Evolutionary conservation across 2,888 invertebrate species (phyloP), one percentile per base, ranked within the genome.

Genomic region (Pocota personata): DNA sequence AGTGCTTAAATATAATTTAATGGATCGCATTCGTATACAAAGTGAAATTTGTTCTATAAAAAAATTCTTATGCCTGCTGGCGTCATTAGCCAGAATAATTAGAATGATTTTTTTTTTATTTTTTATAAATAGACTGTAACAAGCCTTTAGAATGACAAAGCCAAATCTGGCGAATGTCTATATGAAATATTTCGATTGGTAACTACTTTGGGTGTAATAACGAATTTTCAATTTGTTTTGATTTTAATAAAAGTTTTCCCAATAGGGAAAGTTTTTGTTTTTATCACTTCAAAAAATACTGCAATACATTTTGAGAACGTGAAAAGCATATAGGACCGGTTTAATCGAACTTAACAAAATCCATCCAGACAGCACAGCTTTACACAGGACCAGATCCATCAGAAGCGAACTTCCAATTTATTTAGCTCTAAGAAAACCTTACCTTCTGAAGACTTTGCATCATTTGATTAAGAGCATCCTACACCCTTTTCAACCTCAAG

Each of bases 231-330:
- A 4, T 30, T 55, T 30, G 8, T 32, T 32, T 30, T 1, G 2
- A n/a, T 32, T 32, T 30, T 1, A 4, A n/a, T 21, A 24, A 35
- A 58, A 57, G 2, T 43, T 50, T 48, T 64, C 21, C 27, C 46
- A 30, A 4, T 8, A 2, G n/a, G 16, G 50, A 16, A 21, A 40
- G 14, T 0, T 21, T 72, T 27, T 14, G 24, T 12, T 50, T 75
- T 71, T 55, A 72, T 21, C 37, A 30, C 86, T 32, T 62, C 21
- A 0, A 48, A 6, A 82, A 72, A 66, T 72, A 58, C 55, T 43
- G 24, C 12, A 82, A 82, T 30, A 40, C 82, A 86, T 86, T 77
- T 82, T 86, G 82, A 86, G 86, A 86, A 86, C 76, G 80, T 55
- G 72, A 35, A 27, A 86, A 71, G 76, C 32, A 16, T 40, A 30